phyloP scores from a whole-genome alignment of 2,888 invertebrate species.

The Cephus pygmeus region DNA sequence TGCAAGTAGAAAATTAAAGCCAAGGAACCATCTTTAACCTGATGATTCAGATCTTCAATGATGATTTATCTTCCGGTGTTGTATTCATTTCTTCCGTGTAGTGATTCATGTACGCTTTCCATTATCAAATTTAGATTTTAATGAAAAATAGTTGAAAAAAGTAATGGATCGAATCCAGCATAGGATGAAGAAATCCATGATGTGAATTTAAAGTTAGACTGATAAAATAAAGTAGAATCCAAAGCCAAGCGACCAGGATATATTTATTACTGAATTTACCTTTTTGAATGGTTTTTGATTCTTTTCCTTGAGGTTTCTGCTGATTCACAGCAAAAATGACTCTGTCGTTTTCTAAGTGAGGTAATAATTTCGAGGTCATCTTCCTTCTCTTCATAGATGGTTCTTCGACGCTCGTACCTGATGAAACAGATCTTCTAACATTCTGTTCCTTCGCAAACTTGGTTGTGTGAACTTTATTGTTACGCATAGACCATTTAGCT shows the following conservation, averaged over 20 bases:
- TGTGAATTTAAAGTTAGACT: not conserved
- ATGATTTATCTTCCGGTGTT: not conserved
- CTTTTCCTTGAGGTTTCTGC: conserved; percentile 3
- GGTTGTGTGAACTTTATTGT: conserved; percentile 14
- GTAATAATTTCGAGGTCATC: conserved; percentile 23
- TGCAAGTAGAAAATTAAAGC: not conserved
- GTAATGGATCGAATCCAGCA: not conserved
- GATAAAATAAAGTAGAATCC: not conserved
- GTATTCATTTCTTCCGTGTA: not conserved
- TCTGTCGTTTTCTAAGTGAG: conserved; percentile 20
- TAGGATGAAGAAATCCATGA: not conserved
- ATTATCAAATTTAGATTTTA: not conserved
- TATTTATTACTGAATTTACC: not conserved
- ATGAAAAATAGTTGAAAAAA: not conserved
- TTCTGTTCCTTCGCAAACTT: conserved; percentile 22
- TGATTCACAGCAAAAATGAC: conserved; percentile 26
- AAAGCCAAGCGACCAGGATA: not conserved
- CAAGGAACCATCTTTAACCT: not conserved
- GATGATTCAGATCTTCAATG: not conserved
- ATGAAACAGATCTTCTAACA: conserved; percentile 8
- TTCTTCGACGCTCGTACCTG: conserved; percentile 26
- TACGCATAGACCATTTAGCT: conserved; percentile 20
- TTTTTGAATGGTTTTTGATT: not conserved
- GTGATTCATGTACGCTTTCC: not conserved
- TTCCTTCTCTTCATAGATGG: conserved; percentile 35